These are phyloP conservation scores for Phortica okadai DNA, from an alignment of 2,888 invertebrate species.

Conservation along the genomic window DNA sequence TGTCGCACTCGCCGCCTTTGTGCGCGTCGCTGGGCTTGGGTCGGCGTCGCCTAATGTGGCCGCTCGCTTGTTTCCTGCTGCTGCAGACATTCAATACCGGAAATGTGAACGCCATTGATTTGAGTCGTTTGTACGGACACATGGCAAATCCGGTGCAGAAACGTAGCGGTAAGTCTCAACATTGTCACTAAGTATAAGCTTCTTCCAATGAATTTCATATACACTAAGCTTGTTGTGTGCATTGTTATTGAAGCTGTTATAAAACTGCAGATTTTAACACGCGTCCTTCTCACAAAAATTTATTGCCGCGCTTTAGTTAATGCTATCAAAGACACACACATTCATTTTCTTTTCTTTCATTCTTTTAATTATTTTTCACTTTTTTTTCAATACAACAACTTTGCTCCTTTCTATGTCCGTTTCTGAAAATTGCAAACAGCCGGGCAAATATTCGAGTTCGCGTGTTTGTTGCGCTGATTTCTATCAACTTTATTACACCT, in stretches of 20 bases:
- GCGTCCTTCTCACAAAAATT: background rate
- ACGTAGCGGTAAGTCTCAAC: constrained; percentile 73
- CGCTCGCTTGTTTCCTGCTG: constrained; percentile 81
- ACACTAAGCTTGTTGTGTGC: background rate
- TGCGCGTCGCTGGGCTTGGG: constrained; percentile 51
- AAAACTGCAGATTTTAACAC: background rate
- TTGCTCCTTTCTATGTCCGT: background rate
- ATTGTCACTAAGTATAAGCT: background rate
- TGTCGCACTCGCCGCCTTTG: constrained; percentile 31
- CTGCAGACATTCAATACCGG: constrained; percentile 83
- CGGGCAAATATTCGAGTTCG: background rate
- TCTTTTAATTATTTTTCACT: background rate
- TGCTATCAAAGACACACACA: background rate
- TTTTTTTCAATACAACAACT: background rate
- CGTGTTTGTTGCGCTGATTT: constrained; percentile 21
- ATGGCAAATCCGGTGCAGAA: constrained; percentile 76
- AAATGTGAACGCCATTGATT: constrained; percentile 79
- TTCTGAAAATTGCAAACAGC: background rate
- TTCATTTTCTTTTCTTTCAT: background rate
- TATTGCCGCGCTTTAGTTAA: constrained; percentile 2
- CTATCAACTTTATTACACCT: constrained; percentile 21
- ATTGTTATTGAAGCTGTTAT: background rate
- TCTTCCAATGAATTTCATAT: background rate
- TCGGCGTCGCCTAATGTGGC: constrained; percentile 75
- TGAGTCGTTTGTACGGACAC: constrained; percentile 89